Evolutionary conservation across 2,113 vertebrate genomes (phyloP), one percentile per base, ranked within the genome.

Genomic region (Trematomus loennbergii): DNA sequence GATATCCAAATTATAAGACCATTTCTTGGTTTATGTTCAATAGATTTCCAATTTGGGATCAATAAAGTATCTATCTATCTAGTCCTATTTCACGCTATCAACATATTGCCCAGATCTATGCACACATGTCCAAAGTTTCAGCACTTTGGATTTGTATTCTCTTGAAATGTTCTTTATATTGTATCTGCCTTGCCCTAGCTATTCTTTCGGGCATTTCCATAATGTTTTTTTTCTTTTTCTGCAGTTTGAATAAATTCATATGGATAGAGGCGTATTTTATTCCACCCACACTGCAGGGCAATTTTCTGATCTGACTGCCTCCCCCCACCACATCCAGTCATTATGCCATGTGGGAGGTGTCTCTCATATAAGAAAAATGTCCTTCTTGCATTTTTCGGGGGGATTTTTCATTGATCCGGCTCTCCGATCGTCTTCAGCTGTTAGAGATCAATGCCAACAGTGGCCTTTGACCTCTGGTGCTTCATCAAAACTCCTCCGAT

Each of bases 381-480:
- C 67, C 64, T 48, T 70, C 53, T 86, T 83, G 82, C 72, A 54
- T 74, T n/a, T 72, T 18, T 76, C n/a, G 13, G 25, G 22, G 13
- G 29, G 58, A 69, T 55, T 25, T 46, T 20, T 20, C 74, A 85
- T 89, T 73, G 87, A 90, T 92, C 54, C 3, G 22, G 57, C 58
- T 75, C 48, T 72, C 79, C 61, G 83, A 84, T 75, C 82, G 77
- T 75, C 86, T 75, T 82, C 69, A 75, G 76, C 81, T 85, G 78
- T 85, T 76, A 15, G 62, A 22, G 77, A 90, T 92, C 86, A 76
- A 89, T 91, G 81, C 75, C 46, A 48, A 62, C 78, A 33, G 43
- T 36, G 86, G 81, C 86, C 89, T 86, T 43, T 90, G 91, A 91
- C 91, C 87, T 53, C 48, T 0, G 15, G 78, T 75, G 87, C 82